Evolutionary conservation across 2,888 invertebrate genomes (phyloP).

Genomic region (Hydroisotoma schaefferi): DNA sequence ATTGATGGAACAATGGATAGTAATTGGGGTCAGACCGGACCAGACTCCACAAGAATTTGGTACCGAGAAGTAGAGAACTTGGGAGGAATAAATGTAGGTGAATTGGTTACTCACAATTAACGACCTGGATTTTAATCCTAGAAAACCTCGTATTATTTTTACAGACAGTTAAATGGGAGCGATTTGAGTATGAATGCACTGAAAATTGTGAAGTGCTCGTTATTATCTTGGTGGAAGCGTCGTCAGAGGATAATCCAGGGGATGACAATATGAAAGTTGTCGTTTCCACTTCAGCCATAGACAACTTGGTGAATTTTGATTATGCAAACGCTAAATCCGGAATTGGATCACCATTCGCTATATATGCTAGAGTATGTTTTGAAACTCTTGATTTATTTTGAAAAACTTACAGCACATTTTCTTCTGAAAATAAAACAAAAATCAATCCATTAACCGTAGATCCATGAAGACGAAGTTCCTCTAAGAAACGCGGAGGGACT

Average conservation of each 20-base stretch:
- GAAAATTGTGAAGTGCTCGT: neutral
- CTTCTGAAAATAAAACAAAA: neutral
- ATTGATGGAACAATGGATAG: neutral
- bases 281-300: constrained; percentile 14
- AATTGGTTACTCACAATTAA: neutral
- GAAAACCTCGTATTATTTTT: neutral
- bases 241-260: neutral
- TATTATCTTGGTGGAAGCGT: neutral
- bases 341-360: constrained; percentile 14
- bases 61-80: too few relatives aligned
- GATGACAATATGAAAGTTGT: constrained; percentile 7
- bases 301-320: neutral
- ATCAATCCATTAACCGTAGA: neutral
- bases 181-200: neutral
- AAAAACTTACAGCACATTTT: neutral
- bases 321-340: neutral
- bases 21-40: neutral
- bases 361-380: constrained; percentile 15
- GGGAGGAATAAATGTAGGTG: too few relatives aligned
- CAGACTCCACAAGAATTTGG: neutral
- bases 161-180: neutral
- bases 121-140: neutral
- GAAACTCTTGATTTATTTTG: neutral
- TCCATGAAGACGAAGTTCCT: constrained; percentile 15
- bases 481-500: neutral